A percentile compares a stretch with the other conserved stretches of the same genome.
These are phyloP conservation scores for Porites lutea DNA, from an alignment of 64 coral and sea anemone genomes.

Conservation along the genomic window DNA sequence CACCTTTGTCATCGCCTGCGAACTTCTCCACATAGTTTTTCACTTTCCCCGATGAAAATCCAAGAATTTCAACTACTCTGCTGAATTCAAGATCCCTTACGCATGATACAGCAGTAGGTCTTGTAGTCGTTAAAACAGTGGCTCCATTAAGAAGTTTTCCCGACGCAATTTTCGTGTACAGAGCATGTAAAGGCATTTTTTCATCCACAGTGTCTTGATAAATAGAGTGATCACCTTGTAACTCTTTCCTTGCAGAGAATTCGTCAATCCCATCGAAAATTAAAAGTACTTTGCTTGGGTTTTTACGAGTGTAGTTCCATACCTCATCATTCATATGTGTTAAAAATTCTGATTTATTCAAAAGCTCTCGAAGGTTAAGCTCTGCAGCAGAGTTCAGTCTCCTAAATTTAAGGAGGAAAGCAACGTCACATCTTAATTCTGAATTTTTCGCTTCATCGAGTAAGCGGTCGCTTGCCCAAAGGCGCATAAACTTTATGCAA, in stretches of 20 bases:
- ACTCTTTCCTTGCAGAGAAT: not conserved
- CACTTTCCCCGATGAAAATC: conserved; percentile 18
- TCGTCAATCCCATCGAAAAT: too few species aligned
- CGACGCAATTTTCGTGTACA: not conserved
- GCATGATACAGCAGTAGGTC: too few species aligned
- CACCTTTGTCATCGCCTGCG: not conserved
- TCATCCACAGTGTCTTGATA: not conserved
- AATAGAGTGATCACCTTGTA: not conserved
- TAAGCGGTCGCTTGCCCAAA: not conserved
- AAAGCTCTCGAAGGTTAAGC: not conserved
- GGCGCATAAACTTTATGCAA: conserved; percentile 29
- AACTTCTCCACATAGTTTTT: conserved; percentile 63
- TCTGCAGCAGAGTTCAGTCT: too few species aligned
- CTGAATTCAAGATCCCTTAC: not conserved
- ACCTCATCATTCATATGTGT: conserved; percentile 31
- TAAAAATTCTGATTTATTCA: not conserved
- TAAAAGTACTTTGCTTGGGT: not conserved
- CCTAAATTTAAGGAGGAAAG: conserved; percentile 56
- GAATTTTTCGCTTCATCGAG: not conserved
- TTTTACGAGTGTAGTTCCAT: conserved; percentile 38
- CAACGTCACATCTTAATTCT: conserved; percentile 10
- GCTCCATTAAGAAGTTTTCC: conserved; percentile 13
- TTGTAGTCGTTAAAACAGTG: too few species aligned
- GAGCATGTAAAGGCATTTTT: not conserved
- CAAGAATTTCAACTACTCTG: conserved; percentile 42